phyloP scores from a whole-genome alignment of 2,113 vertebrate species.

The Antennarius striatus region DNA sequence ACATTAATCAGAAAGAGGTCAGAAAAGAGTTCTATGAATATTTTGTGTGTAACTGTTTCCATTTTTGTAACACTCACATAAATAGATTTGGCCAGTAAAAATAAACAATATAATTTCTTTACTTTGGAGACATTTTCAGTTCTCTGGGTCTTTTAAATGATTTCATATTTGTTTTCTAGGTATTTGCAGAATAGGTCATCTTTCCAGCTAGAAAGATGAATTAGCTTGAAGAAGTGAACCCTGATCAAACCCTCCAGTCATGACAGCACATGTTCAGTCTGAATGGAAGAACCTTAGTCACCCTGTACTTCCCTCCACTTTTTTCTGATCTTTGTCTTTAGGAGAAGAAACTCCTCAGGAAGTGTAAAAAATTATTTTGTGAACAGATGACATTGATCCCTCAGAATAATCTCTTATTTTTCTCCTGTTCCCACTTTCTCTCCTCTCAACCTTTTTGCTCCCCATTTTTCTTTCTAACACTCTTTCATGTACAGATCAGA shows the following conservation, averaged over 20 bases:
- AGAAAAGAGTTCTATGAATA: too few relatives aligned
- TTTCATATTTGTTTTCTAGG: too few relatives aligned
- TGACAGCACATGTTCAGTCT: background rate
- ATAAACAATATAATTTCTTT: too few relatives aligned
- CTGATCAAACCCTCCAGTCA: background rate
- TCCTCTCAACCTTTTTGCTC: slow-evolving; percentile 19
- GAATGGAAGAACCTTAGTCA: slow-evolving; percentile 10
- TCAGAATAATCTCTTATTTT: slow-evolving; percentile 13
- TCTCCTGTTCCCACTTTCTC: slow-evolving; percentile 8
- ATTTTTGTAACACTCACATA: too few relatives aligned
- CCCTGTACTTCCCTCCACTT: background rate
- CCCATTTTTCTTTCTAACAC: slow-evolving; percentile 19
- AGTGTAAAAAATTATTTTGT: slow-evolving; percentile 20
- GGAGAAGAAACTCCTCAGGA: slow-evolving; percentile 9
- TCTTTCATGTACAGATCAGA: slow-evolving; percentile 72
- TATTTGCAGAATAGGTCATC: too few relatives aligned
- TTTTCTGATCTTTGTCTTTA: slow-evolving; percentile 11
- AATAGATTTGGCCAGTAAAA: too few relatives aligned
- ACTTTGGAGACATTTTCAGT: background rate
- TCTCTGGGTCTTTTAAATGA: too few relatives aligned
- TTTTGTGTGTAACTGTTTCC: too few relatives aligned
- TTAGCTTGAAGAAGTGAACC: too few relatives aligned
- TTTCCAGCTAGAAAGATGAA: too few relatives aligned
- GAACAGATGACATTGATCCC: slow-evolving; percentile 8
- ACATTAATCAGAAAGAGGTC: too few relatives aligned